phyloP scores from a whole-genome alignment of 2,113 vertebrate species.

The Cynoglossus semilaevis region DNA sequence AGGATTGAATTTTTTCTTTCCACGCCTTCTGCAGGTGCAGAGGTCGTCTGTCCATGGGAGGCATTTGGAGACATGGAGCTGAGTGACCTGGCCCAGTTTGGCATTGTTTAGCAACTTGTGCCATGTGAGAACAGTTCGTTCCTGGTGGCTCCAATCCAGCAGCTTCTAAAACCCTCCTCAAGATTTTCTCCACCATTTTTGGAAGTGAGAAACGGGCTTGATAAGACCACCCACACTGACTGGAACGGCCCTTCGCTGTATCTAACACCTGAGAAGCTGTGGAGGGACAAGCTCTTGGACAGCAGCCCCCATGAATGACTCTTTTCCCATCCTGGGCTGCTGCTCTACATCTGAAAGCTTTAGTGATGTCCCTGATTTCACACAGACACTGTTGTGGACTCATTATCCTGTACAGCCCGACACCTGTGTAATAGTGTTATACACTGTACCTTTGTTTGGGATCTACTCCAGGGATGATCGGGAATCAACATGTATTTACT shows the following conservation, averaged over 20 bases:
- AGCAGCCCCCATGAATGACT: constrained; percentile 22
- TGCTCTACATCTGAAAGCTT: not conserved
- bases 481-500: not conserved
- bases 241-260: not conserved
- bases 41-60: constrained; percentile 87
- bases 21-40: constrained; percentile 5
- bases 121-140: not conserved
- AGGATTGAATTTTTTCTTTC: not conserved
- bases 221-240: not conserved
- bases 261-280: not conserved
- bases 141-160: constrained; percentile 28
- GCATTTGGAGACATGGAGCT: constrained; percentile 88
- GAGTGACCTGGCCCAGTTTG: constrained; percentile 85
- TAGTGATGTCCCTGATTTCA: constrained; percentile 12
- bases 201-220: not conserved
- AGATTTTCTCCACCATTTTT: too few relatives aligned
- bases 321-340: not conserved
- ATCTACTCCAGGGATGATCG: not conserved
- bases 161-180: constrained; percentile 14
- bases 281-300: constrained; percentile 24
- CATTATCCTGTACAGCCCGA: constrained; percentile 1
- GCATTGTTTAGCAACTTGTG: constrained; percentile 75
- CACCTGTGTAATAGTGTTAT: constrained; percentile 29
- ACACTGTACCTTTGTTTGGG: constrained; percentile 21
- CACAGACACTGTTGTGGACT: constrained; percentile 1